Evolutionary conservation across 2,888 invertebrate genomes (phyloP), one percentile per base, ranked within the genome.

Genomic region (Apodemia hepburni): DNA sequence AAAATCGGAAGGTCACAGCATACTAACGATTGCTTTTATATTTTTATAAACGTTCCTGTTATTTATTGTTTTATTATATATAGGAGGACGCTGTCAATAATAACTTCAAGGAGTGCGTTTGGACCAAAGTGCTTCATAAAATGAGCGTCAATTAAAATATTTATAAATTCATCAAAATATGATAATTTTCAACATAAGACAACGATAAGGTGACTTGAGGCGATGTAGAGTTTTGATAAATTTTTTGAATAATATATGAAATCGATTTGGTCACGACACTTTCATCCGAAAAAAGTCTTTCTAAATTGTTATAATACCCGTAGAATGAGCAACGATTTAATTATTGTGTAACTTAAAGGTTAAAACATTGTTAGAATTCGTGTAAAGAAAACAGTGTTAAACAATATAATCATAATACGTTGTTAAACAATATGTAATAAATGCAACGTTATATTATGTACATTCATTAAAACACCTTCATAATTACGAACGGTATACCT

Each of bases 121-220:
- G 85, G 83, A 84, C 81, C 82, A 83, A 84, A 74, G 78, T 54
- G 78, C 80, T 82, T 74, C 73, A 75, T 76, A 76, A 71, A 79
- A 78, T 75, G 72, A 72, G 78, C 80, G 87, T 86, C 87, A 85
- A 87, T 86, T 86, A 81, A 76, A 75, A 76, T 72, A 77, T 75
- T 73, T 75, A 15, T 42, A 79, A 77, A 77, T 75, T 76, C 80
- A 81, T 81, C 77, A 72, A 82, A 82, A 82, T 88, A 87, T 82
- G 78, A 76, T 88, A 86, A 83, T 81, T 75, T 74, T 76, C 76
- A 80, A 84, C 76, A 73, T 77, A 76, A 81, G 82, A 88, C 88
- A 87, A 87, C 87, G 88, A 89, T 74, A 80, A 76, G 78, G 75
- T 75, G 75, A 76, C 77, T 74, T 73, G 73, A 75, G 64, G 79